A percentile compares a stretch with the other conserved stretches of the same genome.
phyloP scores from a whole-genome alignment of 2,888 invertebrate species.

The Melanostoma mellinum region DNA sequence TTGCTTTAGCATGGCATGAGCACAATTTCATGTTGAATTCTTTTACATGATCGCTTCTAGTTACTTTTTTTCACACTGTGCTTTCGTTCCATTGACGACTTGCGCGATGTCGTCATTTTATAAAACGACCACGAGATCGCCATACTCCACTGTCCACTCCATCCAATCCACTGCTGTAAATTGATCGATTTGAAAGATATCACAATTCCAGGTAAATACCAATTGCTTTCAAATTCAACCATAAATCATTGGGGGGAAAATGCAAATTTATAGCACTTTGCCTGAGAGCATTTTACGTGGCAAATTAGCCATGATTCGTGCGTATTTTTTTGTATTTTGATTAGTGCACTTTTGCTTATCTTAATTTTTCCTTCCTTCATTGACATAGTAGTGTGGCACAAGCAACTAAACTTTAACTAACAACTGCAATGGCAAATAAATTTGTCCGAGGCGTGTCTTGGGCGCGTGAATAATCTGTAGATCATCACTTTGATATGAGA shows the following conservation, averaged over 20 bases:
- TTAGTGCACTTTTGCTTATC: constrained; percentile 59
- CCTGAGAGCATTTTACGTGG: constrained; percentile 68
- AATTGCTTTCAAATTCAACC: constrained; percentile 68
- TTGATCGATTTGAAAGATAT: constrained; percentile 71
- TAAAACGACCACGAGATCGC: background rate
- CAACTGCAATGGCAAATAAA: constrained; percentile 41
- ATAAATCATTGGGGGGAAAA: constrained; percentile 70
- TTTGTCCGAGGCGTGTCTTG: constrained; percentile 71
- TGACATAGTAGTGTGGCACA: constrained; percentile 27
- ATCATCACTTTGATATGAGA: constrained; percentile 67
- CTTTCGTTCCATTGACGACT: constrained; percentile 9
- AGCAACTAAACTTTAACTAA: background rate
- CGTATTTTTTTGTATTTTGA: constrained; percentile 59
- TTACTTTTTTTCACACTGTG: constrained; percentile 16
- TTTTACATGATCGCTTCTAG: constrained; percentile 28
- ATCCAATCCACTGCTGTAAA: constrained; percentile 15
- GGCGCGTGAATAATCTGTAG: constrained; percentile 69
- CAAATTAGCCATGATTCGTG: constrained; percentile 71
- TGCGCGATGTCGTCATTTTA: constrained; percentile 22
- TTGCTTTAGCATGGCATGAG: constrained; percentile 14
- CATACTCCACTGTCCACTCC: background rate
- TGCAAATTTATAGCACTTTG: constrained; percentile 74
- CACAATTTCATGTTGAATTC: constrained; percentile 33
- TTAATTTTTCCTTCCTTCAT: constrained; percentile 35
- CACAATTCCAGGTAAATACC: constrained; percentile 67